Base-by-base conservation (phyloP, 2,888 invertebrate species). In the Heteromyza rotundicornis region DNA sequence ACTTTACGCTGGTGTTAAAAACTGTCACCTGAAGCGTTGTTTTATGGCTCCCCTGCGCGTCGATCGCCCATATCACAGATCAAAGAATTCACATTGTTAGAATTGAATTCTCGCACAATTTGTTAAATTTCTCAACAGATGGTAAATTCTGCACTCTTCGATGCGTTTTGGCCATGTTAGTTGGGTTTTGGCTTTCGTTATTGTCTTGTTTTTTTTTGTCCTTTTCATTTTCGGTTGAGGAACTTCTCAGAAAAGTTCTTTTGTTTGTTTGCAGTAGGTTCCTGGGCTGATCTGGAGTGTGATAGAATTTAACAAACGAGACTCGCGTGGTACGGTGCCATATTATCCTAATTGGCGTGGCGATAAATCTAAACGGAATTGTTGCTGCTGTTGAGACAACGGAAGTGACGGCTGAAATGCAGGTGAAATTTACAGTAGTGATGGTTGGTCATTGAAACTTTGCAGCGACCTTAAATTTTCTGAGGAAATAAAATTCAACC, bases 301-400 rank as follows among this genome's bases (percentile, higher is more conserved):
- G 52, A 52, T 27, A 52, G 23, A 24, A 27, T 24, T 24, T 2
- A 27, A 22, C 24, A 44, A 40, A 24, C 27, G 32, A 54, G 49
- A 24, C 49, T 32, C 60, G 60, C 57, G 57, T 53, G 32, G n/a
- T 59, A 7, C 54, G 24, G 47, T 54, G 54, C 68, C 61, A 59
- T 62, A 69, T 70, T 70, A 69, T 70, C 70, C 70, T 69, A 69
- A 70, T 69, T 69, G 70, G 70, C 65, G 65, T 64, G 60, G 62
- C 69, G 70, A 70, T 70, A 70, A 70, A 70, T 70, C 68, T 67
- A 66, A 63, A 64, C 50, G 55, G 61, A 65, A 65, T 65, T 65
- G 54, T 40, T 54, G 20, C 2, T 20, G 47, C 2, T 20, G 47
- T 47, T 14, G 5, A 19, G 20, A 17, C 14, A 47, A 47, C 47